Evolutionary conservation across 1,140 invertebrate species (phyloP), one percentile per base, ranked within the genome.

Genomic region (Microplitis mediator): DNA sequence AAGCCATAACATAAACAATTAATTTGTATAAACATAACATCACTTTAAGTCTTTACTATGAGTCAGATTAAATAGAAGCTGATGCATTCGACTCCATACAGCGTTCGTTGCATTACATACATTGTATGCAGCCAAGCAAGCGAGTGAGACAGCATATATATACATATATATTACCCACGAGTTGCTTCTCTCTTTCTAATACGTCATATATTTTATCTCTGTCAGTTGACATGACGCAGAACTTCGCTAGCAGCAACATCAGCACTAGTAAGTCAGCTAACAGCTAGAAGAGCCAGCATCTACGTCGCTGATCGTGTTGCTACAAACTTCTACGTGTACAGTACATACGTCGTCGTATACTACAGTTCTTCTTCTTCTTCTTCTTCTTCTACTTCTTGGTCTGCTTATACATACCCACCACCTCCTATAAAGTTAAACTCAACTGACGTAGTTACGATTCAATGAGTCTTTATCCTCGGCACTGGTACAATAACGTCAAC

Each of bases 161-260:
- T 23, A 23, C 23, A 23, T 23, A 23, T 23, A 23, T 23, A 23
- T 23, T 23, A n/a, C 45, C 4, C 35, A 23, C 36, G 16, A 14
- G 9, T 36, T 39, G 13, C 31, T 23, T 50, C 14, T 64, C 14
- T 50, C 62, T 64, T 11, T 35, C 23, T 64, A 14, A 23, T 23
- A 11, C 34, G 13, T 31, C 3, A 9, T 14, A 32, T 36, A 8
- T 63, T 16, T 61, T 23, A 8, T 64, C 62, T 64, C 36, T 50
- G 35, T 64, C 62, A 16, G 13, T 64, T 64, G 62, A 64, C 62
- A 64, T 50, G 39, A 64, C 39, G 23, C 39, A 65, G 63, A 52
- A 51, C 50, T 39, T 45, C 63, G 3, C 50, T n/a, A 23, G 23
- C 23, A 45, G 39, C 39, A 45, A 11, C 39, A 45, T 45, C 39